Conservation (phyloP, 2,797 vertebrate species). For the Syndactyla subalaris region DNA sequence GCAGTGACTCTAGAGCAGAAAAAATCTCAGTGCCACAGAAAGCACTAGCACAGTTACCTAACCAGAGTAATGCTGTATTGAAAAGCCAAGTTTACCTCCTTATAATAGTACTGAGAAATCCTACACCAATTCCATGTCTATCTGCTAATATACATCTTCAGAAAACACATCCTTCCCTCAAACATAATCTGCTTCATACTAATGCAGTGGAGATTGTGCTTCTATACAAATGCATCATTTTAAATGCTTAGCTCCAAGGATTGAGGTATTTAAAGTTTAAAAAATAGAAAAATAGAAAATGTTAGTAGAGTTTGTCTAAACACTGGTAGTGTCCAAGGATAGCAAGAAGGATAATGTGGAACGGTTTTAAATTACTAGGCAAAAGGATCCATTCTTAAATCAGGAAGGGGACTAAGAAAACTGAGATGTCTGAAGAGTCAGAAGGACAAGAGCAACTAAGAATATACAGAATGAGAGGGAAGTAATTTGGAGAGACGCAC, state of each 20-base stretch:
- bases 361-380: neutral
- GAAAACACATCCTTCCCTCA: neutral
- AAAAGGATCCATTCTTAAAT: neutral
- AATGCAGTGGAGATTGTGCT: neutral
- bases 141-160: neutral
- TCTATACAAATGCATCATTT: neutral
- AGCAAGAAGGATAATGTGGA: neutral
- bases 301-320: neutral
- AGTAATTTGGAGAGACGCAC: neutral
- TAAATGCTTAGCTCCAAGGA: neutral
- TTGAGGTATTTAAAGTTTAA: neutral
- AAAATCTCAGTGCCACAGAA: neutral
- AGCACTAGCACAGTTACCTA: slow-evolving; percentile 12
- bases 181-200: neutral
- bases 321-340: neutral
- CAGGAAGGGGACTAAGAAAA: neutral
- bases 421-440: neutral
- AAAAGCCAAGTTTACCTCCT: neutral
- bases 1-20: slow-evolving; percentile 1
- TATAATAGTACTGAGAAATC: neutral
- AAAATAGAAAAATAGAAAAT: neutral
- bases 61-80: neutral
- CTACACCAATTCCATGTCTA: neutral
- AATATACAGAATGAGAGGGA: neutral
- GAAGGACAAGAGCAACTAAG: neutral